These are phyloP conservation scores for Gastrophysa polygoni DNA, from an alignment of 2,888 invertebrate genomes.

Conservation along the genomic window DNA sequence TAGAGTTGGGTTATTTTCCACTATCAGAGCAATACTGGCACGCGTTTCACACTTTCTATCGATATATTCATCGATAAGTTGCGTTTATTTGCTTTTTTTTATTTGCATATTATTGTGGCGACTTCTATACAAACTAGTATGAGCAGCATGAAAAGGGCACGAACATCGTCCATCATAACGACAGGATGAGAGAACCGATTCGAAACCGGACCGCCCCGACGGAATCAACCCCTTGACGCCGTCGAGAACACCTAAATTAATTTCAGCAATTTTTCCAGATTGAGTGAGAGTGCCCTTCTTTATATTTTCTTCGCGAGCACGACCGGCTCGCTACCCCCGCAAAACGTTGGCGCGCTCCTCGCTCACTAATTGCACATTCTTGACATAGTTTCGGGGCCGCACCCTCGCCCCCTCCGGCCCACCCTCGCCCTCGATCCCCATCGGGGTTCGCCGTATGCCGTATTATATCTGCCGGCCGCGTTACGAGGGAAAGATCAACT, in stretches of 20 bases:
- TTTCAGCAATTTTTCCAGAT: slow-evolving; percentile 30
- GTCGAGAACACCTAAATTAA: slow-evolving; percentile 29
- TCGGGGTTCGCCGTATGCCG: slow-evolving; percentile 52
- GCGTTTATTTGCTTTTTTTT: too few relatives aligned
- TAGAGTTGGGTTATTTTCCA: too few relatives aligned
- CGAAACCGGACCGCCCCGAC: slow-evolving; percentile 3
- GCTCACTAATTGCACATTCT: slow-evolving; percentile 97
- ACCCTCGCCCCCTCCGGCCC: slow-evolving; percentile 60
- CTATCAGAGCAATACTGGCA: too few relatives aligned
- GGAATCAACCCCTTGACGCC: slow-evolving; percentile 17
- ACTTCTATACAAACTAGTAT: too few relatives aligned
- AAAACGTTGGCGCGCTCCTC: slow-evolving; percentile 62
- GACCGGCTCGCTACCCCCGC: slow-evolving; percentile 33
- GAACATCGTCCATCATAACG: neutral
- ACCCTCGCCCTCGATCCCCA: slow-evolving; percentile 22
- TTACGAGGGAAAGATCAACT: slow-evolving; percentile 26
- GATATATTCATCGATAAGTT: too few relatives aligned
- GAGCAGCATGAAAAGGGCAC: too few relatives aligned
- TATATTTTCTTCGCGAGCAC: slow-evolving; percentile 68
- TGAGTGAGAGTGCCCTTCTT: slow-evolving; percentile 60
- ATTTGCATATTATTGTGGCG: too few relatives aligned
- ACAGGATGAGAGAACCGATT: neutral
- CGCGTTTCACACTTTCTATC: too few relatives aligned
- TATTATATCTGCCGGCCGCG: slow-evolving; percentile 49
- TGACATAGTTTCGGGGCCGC: slow-evolving; percentile 90